A percentile compares a stretch with the other conserved stretches of the same genome.
These are phyloP conservation scores for Pygathrix nemaeus DNA, from an alignment of 2,113 vertebrate species.

Conservation along the genomic window DNA sequence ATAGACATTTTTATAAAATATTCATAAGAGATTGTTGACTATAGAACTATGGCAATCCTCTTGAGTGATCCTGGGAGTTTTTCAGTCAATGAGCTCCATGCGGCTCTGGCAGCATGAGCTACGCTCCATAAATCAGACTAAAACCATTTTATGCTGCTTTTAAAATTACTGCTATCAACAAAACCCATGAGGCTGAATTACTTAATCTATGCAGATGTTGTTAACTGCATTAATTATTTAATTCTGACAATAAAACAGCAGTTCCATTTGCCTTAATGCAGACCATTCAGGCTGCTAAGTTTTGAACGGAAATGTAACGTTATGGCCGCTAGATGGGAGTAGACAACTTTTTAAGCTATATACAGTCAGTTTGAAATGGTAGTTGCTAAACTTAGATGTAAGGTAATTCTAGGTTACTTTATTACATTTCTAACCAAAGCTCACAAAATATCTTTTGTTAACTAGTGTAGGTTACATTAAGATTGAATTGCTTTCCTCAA, in stretches of 20 bases:
- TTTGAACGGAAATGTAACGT: accelerated
- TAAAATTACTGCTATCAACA: conserved; percentile 72
- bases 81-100: conserved; percentile 67
- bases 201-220: conserved; percentile 66
- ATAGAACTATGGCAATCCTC: conserved; percentile 58
- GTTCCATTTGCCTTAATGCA: not conserved
- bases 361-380: not conserved
- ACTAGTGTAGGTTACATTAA: conserved; percentile 57
- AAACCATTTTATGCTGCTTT: conserved; percentile 65
- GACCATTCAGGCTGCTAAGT: not conserved
- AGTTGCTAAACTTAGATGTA: conserved; percentile 67
- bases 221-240: conserved; percentile 70
- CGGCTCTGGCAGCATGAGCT: conserved; percentile 34
- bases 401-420: conserved; percentile 78
- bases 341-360: conserved; percentile 73
- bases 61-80: conserved; percentile 64
- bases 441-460: conserved; percentile 67
- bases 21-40: conserved; percentile 71
- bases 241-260: conserved; percentile 48
- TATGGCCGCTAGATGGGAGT: conserved; percentile 83
- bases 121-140: conserved; percentile 58
- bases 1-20: conserved; percentile 75
- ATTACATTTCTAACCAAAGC: conserved; percentile 70
- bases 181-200: conserved; percentile 60
- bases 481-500: conserved; percentile 68